Base-by-base conservation (phyloP, 1,140 invertebrate species). In the Daktulosphaira vitifoliae region DNA sequence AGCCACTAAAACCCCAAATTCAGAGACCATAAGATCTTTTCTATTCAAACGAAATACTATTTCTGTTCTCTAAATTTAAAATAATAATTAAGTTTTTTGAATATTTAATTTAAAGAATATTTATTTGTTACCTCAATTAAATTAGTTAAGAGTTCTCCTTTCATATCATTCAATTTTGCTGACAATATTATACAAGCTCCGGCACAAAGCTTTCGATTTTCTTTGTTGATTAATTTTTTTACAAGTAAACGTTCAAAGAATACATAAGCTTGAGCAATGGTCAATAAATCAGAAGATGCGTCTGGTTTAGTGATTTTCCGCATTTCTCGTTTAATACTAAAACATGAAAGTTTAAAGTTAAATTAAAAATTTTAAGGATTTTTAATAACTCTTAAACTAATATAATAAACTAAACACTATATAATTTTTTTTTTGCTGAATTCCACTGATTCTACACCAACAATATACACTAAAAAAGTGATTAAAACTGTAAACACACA, bases 181-280 rank as follows among this genome's bases (percentile, higher is more conserved):
- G 92, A 91, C 2, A 98, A 77, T 15, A 98, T 76, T 44, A 98
- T 79, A 77, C 93, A 96, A 23, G 93, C 93, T 52, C 92, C 94
- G 48, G 94, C 93, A 76, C 92, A 96, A 33, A 96, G 78, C 77
- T 97, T 97, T 22, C 94, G 81, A 73, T 97, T 98, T 73, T 89
- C 86, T 77, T 98, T 98, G 70, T 92, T 96, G 15, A 98, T 91
- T 38, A 96, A 76, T 74, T 90, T 91, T 66, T 87, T 86, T 39
- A 98, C 77, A 72, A 97, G 94, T 6, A 98, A 79, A 73, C 96
- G 96, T 76, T 98, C 95, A 79, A 96, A 98, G 76, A 95, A 97
- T 25, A 98, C 94, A 75, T 97, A 97, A 0, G 93, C 88, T 78
- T 95, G 92, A 33, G 94, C 93, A 18, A 97, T 90, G 9, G 90